These are phyloP conservation scores for Aricia agestis DNA, from an alignment of 1,140 invertebrate species.

Conservation along the genomic window DNA sequence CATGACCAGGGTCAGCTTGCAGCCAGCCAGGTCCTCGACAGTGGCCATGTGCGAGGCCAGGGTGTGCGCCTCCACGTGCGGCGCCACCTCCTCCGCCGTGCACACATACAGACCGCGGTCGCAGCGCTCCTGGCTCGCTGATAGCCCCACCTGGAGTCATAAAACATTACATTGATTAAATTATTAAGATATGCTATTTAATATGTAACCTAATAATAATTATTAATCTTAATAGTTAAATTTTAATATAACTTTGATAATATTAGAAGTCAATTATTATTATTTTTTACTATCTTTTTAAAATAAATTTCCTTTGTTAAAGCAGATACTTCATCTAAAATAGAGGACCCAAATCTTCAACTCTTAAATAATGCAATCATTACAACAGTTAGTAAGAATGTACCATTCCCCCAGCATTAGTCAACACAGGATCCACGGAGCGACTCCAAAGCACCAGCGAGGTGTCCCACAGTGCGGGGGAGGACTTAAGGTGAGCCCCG, in stretches of 20 bases:
- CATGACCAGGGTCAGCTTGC: constrained; percentile 45
- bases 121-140: constrained; percentile 27
- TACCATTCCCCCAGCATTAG: constrained; percentile 33
- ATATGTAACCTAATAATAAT: too few relatives aligned
- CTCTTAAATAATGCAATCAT: too few relatives aligned
- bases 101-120: constrained; percentile 41
- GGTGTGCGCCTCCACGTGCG: constrained; percentile 24
- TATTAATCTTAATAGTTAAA: too few relatives aligned
- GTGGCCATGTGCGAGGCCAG: constrained; percentile 33
- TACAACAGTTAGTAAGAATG: not conserved
- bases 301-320: too few relatives aligned
- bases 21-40: constrained; percentile 27
- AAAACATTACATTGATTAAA: not conserved
- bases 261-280: too few relatives aligned
- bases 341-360: too few relatives aligned
- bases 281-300: too few relatives aligned
- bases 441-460: constrained; percentile 41
- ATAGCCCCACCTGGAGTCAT: constrained; percentile 38
- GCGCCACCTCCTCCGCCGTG: constrained; percentile 33
- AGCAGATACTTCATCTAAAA: too few relatives aligned
- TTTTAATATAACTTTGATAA: too few relatives aligned
- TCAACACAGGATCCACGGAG: constrained; percentile 26
- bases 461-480: constrained; percentile 32
- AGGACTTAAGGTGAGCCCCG: constrained; percentile 29
- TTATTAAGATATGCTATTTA: not conserved